These are phyloP conservation scores for Euplagia quadripunctaria DNA, from an alignment of 2,888 invertebrate genomes.

Conservation along the genomic window DNA sequence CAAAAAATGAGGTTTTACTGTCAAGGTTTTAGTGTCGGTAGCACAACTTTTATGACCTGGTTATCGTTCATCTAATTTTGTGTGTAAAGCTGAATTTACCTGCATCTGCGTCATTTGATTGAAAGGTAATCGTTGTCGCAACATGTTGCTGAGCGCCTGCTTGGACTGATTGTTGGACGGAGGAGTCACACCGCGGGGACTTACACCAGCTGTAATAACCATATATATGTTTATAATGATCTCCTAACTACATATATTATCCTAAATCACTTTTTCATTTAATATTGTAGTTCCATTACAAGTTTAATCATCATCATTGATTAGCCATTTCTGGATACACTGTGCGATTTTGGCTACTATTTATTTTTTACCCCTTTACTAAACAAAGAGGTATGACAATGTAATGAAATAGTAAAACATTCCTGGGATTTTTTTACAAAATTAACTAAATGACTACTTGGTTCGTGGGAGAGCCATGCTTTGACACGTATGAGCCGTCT, in stretches of 20 bases:
- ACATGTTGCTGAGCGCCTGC: conserved; percentile 95
- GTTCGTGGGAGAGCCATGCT: too few species aligned
- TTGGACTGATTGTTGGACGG: conserved; percentile 92
- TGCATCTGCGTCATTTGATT: conserved; percentile 85
- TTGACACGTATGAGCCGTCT: too few species aligned
- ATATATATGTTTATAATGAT: neutral
- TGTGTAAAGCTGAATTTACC: conserved; percentile 46
- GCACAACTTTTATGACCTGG: neutral
- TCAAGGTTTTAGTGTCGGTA: neutral
- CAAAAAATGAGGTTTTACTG: neutral
- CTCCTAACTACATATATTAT: neutral
- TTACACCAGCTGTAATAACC: conserved; percentile 65
- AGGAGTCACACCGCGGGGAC: conserved; percentile 75
- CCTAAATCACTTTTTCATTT: neutral
- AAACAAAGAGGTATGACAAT: too few species aligned
- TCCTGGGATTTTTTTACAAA: too few species aligned
- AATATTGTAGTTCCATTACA: too few species aligned
- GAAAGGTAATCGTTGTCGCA: conserved; percentile 91
- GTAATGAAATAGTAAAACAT: too few species aligned
- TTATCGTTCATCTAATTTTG: neutral
- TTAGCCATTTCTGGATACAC: too few species aligned
- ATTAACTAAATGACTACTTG: too few species aligned
- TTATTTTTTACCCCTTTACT: too few species aligned
- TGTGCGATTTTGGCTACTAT: too few species aligned
- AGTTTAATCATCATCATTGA: too few species aligned